A percentile compares a stretch with the other conserved stretches of the same genome.
These are phyloP conservation scores for Lepeophtheirus salmonis DNA, from an alignment of 1,140 invertebrate genomes.

Conservation along the genomic window DNA sequence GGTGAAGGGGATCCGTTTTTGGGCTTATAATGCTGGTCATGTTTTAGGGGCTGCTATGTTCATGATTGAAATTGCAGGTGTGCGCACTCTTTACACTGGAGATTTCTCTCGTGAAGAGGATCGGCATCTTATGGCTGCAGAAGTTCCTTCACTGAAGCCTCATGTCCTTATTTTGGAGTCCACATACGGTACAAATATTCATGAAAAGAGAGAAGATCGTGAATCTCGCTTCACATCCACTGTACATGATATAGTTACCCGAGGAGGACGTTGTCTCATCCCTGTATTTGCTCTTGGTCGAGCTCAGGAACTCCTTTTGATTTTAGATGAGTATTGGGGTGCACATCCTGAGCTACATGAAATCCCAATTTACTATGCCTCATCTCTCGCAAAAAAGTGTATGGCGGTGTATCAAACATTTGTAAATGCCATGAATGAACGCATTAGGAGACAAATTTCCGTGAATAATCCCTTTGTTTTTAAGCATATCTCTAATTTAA, in stretches of 20 bases:
- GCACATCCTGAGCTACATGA: slow-evolving; percentile 94
- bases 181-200: slow-evolving; percentile 97
- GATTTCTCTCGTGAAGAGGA: slow-evolving; percentile 98
- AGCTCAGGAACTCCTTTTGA: slow-evolving; percentile 87
- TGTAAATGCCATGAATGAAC: slow-evolving; percentile 97
- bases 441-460: slow-evolving; percentile 82
- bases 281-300: slow-evolving; percentile 95
- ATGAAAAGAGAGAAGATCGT: slow-evolving; percentile 89
- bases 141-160: slow-evolving; percentile 84
- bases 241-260: slow-evolving; percentile 83
- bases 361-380: slow-evolving; percentile 98
- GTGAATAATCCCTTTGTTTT: slow-evolving; percentile 99
- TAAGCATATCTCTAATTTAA: slow-evolving; percentile 93
- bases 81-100: slow-evolving; percentile 79
- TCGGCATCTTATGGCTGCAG: slow-evolving; percentile 95
- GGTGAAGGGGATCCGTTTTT: slow-evolving; percentile 86
- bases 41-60: slow-evolving; percentile 99
- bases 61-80: slow-evolving; percentile 97
- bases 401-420: slow-evolving; percentile 99
- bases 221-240: slow-evolving; percentile 84
- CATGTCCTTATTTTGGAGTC: slow-evolving; percentile 86
- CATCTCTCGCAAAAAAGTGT: slow-evolving; percentile 95
- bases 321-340: slow-evolving; percentile 91
- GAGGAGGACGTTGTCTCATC: slow-evolving; percentile 90
- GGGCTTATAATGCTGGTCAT: slow-evolving; percentile 97